Base-by-base conservation (phyloP, 2,797 vertebrate species). In the Mus caroli region DNA sequence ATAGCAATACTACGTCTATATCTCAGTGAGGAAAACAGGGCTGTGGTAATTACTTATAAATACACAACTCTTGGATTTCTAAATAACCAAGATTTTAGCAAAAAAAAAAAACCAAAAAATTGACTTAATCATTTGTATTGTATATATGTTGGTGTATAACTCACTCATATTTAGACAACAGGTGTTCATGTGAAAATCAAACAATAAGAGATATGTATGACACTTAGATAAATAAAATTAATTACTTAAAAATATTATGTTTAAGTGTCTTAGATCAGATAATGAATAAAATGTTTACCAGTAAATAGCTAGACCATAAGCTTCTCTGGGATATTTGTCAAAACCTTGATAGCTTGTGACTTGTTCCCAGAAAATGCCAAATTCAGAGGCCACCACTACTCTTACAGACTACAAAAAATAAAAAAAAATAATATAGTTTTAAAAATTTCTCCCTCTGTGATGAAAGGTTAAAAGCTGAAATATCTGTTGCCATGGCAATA, bases 401-500 rank as follows among this genome's bases (percentile, higher is more conserved):
- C 94, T 95, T 95, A 95, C 43, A 96, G 92, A 89, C 26, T 60
- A 88, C 92, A 86, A 92, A 92, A 96, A 96, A 94, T 86, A 91
- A 96, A 93, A 91, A 96, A 93, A 75, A 31, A 54, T 19, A 77
- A 90, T 87, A 92, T 75, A 11, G 34, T 19, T 56, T 89, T 96
- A 73, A 95, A 95, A 97, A 95, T 85, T 90, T 64, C 20, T 91
- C 93, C 89, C 31, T 85, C 8, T 79, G 10, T 85, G 89, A 92
- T 78, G 28, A 92, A 94, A 96, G 76, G 71, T 96, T 97, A 97
- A 97, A 97, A 96, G 54, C 93, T 97, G 91, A 94, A 96, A 79
- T 84, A 24, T 94, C 3, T 11, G 94, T 97, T 98, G 60, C 73
- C 71, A 97, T 97, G 86, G 84, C 50, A 92, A 95, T 89, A 22